Conservation (phyloP, 1,140 invertebrate genomes). For the Subanguina moxae region DNA sequence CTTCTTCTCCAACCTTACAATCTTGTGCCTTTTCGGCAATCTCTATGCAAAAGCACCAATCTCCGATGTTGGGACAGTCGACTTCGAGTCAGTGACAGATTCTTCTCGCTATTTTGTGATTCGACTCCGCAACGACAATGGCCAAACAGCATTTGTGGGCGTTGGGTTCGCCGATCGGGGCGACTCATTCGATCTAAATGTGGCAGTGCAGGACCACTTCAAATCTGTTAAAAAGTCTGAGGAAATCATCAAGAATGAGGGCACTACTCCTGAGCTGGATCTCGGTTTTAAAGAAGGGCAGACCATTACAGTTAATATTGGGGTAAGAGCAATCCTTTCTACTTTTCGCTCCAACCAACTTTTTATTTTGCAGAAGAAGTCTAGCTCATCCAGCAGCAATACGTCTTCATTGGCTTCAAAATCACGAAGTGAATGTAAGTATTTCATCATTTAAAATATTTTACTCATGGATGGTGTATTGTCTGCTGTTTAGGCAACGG, state of each 20-base stretch:
- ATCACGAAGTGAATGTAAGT: neutral
- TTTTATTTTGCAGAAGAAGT: slow-evolving; percentile 27
- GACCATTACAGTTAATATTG: slow-evolving; percentile 58
- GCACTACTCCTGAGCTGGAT: slow-evolving; percentile 46
- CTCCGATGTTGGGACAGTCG: slow-evolving; percentile 86
- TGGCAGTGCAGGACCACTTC: slow-evolving; percentile 66
- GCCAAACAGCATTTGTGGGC: slow-evolving; percentile 61
- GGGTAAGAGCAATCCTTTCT: slow-evolving; percentile 28
- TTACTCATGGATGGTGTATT: too few species aligned
- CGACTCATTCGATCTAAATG: slow-evolving; percentile 98
- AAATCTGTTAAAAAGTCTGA: slow-evolving; percentile 50
- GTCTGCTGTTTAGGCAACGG: slow-evolving; percentile 10
- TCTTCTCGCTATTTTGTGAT: slow-evolving; percentile 98
- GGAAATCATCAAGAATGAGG: slow-evolving; percentile 32
- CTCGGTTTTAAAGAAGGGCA: slow-evolving; percentile 58
- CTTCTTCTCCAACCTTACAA: neutral
- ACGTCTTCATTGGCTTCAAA: neutral
- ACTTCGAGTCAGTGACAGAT: slow-evolving; percentile 90
- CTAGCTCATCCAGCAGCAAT: slow-evolving; percentile 6
- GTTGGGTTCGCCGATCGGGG: slow-evolving; percentile 81
- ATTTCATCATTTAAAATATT: too few species aligned
- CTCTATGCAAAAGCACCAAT: slow-evolving; percentile 98
- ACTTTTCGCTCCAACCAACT: slow-evolving; percentile 3
- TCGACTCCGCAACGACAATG: slow-evolving; percentile 87
- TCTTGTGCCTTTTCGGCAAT: slow-evolving; percentile 66